Base-by-base conservation (phyloP, 2,113 vertebrate genomes). In the Bettongia penicillata region DNA sequence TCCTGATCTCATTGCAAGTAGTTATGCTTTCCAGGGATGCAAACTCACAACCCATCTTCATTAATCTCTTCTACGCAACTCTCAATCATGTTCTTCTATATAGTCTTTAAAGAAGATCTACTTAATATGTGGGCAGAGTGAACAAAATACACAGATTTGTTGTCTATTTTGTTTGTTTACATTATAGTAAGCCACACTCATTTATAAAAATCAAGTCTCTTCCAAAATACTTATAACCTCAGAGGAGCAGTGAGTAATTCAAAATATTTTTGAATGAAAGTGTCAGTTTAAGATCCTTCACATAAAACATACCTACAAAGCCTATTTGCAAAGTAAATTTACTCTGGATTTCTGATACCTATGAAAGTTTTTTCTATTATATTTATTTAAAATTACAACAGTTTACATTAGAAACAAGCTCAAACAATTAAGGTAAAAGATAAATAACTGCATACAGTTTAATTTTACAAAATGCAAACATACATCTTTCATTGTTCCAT, bases 361-460 rank as follows among this genome's bases (percentile, higher is more conserved):
- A 98, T 97, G 98, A 99, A 99, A 98, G 98, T 99, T 99, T 99
- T 99, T 99, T 99, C 99, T 98, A 99, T 99, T 99, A 98, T 99
- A 99, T 99, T 99, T 99, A 99, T 99, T 99, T 99, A 99, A 99
- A 99, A 99, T 99, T 99, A 99, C 99, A 98, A 98, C 99, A 99
- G 99, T 99, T 99, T 99, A 99, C 99, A 99, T 99, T 99, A 99
- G 99, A 99, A 99, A 99, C 99, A 99, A 99, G 99, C 99, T 99
- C 99, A 99, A 99, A 99, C 99, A 99, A 99, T 99, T 99, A 99
- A 99, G 99, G 99, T 99, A 99, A 99, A 99, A 98, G 99, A 99
- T 99, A 99, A 99, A 99, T 99, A 99, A 99, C 98, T 99, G 99
- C 98, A 99, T 99, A 99, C 99, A 99, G 99, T 99, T 99, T 99